Evolutionary conservation across 2,113 vertebrate species (phyloP).

Genomic region (Pterocles gutturalis): DNA sequence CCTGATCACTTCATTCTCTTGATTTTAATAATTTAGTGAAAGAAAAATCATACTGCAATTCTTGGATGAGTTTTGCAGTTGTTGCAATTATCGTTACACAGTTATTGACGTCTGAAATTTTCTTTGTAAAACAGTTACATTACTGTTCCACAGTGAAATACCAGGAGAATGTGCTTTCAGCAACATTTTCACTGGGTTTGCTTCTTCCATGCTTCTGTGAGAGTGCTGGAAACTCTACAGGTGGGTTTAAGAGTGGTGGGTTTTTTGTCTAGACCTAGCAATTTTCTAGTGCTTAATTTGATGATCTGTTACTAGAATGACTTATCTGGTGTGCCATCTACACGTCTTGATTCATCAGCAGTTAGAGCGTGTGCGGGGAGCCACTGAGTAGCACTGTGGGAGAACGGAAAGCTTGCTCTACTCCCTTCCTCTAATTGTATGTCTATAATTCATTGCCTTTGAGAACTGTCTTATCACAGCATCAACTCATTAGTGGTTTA

Average conservation of each 20-base stretch:
- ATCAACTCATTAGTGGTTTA: constrained; percentile 67
- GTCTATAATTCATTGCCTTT: constrained; percentile 66
- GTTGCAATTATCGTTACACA: neutral
- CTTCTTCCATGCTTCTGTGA: neutral
- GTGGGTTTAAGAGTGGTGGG: neutral
- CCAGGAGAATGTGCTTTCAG: neutral
- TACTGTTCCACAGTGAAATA: neutral
- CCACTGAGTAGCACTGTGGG: neutral
- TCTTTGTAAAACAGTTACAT: neutral
- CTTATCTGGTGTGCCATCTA: neutral
- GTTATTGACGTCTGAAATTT: neutral
- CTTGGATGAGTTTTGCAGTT: neutral
- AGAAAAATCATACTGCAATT: neutral
- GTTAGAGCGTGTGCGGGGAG: neutral
- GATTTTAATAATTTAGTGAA: neutral
- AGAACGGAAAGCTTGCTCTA: neutral
- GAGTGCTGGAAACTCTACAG: neutral
- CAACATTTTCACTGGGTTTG: neutral
- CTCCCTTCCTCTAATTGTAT: neutral
- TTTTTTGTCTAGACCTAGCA: neutral
- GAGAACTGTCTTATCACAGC: constrained; percentile 65
- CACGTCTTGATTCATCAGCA: neutral
- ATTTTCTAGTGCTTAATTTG: neutral
- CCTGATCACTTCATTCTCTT: neutral
- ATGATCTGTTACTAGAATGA: neutral